Evolutionary conservation across 2,888 invertebrate species (phyloP), one percentile per base, ranked within the genome.

Genomic region (Macaria notata): DNA sequence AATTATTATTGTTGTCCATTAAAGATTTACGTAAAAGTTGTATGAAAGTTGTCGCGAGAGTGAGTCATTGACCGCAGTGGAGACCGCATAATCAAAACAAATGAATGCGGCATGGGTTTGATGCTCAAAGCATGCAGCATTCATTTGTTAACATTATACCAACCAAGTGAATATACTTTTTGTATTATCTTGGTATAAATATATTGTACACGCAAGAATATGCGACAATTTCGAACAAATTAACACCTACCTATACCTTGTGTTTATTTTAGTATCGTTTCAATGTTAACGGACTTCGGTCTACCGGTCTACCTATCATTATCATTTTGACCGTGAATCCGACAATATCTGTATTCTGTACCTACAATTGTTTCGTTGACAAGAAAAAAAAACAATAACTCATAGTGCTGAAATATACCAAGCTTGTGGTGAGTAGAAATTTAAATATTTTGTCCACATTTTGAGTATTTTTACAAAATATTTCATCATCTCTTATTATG

Each of bases 181-280:
- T 19, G 19, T 19, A 19, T 2, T 19, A 19, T 19, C 19, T 19
- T 19, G 19, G 19, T 19, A 19, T 19, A 19, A 19, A 19, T 19
- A 19, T 19, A 19, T 19, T 19, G 19, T 19, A 54, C 49, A 56
- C 54, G 39, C 49, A 54, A 50, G 49, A 51, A 56, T 41, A 41
- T 54, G n/a, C 51, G 44, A 54, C 54, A 55, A 56, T 59, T 50
- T 39, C 50, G 38, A 19, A 36, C 48, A 31, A 30, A 36, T 47
- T 53, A 36, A 49, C 54, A 61, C 55, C 38, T 62, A 41, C n/a
- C n/a, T 41, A 3, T n/a, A 48, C 36, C 47, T 30, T 49, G 46
- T 49, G 53, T 64, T 61, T 66, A 66, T 66, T 66, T 64, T 62
- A 29, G 66, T 62, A 61, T 46, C 64, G 51, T 57, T 62, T 61